phyloP scores from a whole-genome alignment of 2,113 vertebrate species.

The Abramis brama region DNA sequence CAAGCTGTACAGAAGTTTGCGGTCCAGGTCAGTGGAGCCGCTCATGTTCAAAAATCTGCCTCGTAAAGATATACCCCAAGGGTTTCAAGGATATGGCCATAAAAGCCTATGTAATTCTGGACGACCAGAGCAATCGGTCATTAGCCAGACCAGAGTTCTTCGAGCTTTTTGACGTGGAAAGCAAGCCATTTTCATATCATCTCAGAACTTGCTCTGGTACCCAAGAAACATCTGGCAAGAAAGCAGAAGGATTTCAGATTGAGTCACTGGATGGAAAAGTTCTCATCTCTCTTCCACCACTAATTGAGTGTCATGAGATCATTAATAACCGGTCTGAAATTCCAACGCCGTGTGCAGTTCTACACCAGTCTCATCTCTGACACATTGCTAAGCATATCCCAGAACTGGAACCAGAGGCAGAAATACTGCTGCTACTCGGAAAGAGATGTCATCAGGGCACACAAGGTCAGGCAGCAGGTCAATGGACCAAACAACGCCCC shows the following conservation, averaged over 20 bases:
- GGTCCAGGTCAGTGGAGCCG: too few species aligned
- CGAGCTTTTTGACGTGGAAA: too few species aligned
- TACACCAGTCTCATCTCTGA: neutral
- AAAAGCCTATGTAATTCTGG: too few species aligned
- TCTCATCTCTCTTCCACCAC: neutral
- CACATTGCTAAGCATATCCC: neutral
- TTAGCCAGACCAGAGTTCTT: too few species aligned
- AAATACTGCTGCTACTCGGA: too few species aligned
- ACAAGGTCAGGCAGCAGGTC: too few species aligned
- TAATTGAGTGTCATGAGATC: neutral
- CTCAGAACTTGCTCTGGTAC: neutral
- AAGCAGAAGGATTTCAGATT: neutral
- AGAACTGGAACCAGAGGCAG: conserved; percentile 16
- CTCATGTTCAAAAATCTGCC: too few species aligned
- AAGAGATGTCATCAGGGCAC: too few species aligned
- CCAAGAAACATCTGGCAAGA: neutral
- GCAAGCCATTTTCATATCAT: neutral
- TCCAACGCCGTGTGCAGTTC: neutral
- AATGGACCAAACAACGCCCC: too few species aligned
- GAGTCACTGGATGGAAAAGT: neutral
- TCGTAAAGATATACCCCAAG: too few species aligned
- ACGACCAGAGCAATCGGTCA: too few species aligned
- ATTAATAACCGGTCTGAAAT: neutral
- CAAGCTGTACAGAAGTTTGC: conserved; percentile 36
- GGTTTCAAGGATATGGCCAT: too few species aligned